Conservation (phyloP, 2,113 vertebrate species). For the Carollia perspicillata region DNA sequence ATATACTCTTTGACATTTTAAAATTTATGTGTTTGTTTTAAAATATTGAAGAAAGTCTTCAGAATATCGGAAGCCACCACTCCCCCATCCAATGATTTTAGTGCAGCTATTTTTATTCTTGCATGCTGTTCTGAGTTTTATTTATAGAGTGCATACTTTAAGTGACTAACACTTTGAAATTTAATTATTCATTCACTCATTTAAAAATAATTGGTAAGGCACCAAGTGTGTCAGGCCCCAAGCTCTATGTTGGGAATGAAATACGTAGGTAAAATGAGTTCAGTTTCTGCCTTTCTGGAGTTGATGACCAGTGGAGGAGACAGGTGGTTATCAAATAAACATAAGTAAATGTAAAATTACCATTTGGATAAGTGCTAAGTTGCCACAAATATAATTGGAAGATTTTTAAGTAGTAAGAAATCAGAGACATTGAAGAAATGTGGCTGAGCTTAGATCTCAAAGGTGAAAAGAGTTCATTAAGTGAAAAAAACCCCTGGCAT, state of each 20-base stretch:
- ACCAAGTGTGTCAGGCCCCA: not conserved
- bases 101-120: not conserved
- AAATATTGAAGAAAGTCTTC: not conserved
- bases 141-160: not conserved
- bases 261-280: not conserved
- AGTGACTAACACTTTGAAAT: not conserved
- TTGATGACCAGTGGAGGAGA: not conserved
- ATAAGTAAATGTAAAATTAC: not conserved
- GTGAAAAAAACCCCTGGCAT: not conserved
- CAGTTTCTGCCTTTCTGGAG: not conserved
- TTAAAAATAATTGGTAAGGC: not conserved
- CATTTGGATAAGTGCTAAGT: not conserved
- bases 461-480: not conserved
- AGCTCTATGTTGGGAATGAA: not conserved
- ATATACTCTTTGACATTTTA: not conserved
- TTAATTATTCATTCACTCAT: not conserved
- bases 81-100: not conserved
- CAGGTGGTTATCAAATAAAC: not conserved
- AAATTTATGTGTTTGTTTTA: not conserved
- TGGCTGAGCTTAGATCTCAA: not conserved
- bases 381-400: not conserved
- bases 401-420: not conserved
- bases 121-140: not conserved
- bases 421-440: not conserved
- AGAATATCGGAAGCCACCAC: not conserved